phyloP scores from a whole-genome alignment of 2,888 invertebrate species.

The Drosophila parthenogenetica region DNA sequence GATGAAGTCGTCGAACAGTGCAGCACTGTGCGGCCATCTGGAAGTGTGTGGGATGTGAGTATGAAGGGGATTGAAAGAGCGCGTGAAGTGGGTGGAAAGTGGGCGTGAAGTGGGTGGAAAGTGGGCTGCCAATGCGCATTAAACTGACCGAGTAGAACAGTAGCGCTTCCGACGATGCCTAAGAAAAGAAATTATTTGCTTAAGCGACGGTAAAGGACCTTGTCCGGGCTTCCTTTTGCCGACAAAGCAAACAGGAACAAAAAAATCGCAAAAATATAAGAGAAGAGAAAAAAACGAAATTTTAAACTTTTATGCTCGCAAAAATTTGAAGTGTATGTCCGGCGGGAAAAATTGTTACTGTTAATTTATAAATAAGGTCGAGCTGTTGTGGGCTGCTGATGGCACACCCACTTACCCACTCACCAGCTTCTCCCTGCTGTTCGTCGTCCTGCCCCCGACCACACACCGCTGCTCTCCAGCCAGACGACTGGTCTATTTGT shows the following conservation, averaged over 20 bases:
- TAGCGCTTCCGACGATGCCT: constrained; percentile 45
- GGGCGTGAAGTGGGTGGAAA: no score
- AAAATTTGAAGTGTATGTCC: constrained; percentile 77
- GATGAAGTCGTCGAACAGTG: constrained; percentile 11
- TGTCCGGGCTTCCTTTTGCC: constrained; percentile 57
- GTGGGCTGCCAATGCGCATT: constrained; percentile 28
- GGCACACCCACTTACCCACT: constrained; percentile 32
- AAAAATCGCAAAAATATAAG: constrained; percentile 17
- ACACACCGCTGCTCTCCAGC: background rate
- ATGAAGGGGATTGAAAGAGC: no score
- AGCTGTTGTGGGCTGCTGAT: constrained; percentile 47
- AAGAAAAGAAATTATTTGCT: constrained; percentile 78
- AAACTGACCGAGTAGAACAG: constrained; percentile 59
- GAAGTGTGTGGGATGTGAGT: constrained; percentile 2
- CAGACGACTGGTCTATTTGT: constrained; percentile 55
- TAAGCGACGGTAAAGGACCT: constrained; percentile 72
- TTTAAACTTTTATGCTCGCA: constrained; percentile 68
- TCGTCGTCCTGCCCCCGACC: background rate
- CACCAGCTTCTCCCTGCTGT: background rate
- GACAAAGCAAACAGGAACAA: constrained; percentile 33
- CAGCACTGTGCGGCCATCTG: constrained; percentile 30
- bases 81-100: no score
- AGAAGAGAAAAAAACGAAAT: constrained; percentile 21
- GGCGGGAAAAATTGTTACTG: constrained; percentile 75
- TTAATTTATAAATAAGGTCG: constrained; percentile 79